Conservation (phyloP, 2,797 vertebrate genomes). For the Adelosebastes latens region DNA sequence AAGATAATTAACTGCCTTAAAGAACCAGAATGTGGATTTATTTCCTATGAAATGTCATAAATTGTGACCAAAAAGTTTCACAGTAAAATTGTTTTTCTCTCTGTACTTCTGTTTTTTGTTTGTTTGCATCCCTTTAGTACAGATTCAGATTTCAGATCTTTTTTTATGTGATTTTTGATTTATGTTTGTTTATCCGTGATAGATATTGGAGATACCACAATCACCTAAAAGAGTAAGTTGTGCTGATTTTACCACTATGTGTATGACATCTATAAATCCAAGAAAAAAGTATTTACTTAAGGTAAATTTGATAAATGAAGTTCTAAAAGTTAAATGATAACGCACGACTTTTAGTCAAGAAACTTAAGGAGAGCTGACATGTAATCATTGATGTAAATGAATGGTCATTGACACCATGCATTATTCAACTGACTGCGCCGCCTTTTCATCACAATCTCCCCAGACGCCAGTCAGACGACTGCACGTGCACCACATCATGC, state of each 20-base stretch:
- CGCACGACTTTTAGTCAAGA: not conserved
- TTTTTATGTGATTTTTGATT: not conserved
- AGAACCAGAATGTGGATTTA: not conserved
- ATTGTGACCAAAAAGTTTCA: not conserved
- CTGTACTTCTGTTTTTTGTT: too few relatives aligned
- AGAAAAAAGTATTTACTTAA: not conserved
- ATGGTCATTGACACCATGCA: constrained; percentile 39
- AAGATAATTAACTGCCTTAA: not conserved
- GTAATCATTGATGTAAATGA: constrained; percentile 42
- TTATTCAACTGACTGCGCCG: constrained; percentile 48
- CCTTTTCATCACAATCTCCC: constrained; percentile 24
- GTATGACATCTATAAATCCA: too few relatives aligned
- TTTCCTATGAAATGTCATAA: not conserved
- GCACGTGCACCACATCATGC: constrained; percentile 21
- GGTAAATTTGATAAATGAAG: not conserved
- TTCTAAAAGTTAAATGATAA: not conserved
- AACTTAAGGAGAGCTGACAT: not conserved
- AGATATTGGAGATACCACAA: not conserved
- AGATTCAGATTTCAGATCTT: too few relatives aligned
- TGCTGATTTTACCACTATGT: not conserved
- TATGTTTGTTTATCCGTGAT: not conserved
- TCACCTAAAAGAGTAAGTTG: not conserved
- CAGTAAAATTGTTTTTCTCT: not conserved
- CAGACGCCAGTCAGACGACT: constrained; percentile 18
- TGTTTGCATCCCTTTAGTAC: too few relatives aligned